Base-by-base conservation (phyloP, 1,140 invertebrate genomes). In the Magallana ariakensis region DNA sequence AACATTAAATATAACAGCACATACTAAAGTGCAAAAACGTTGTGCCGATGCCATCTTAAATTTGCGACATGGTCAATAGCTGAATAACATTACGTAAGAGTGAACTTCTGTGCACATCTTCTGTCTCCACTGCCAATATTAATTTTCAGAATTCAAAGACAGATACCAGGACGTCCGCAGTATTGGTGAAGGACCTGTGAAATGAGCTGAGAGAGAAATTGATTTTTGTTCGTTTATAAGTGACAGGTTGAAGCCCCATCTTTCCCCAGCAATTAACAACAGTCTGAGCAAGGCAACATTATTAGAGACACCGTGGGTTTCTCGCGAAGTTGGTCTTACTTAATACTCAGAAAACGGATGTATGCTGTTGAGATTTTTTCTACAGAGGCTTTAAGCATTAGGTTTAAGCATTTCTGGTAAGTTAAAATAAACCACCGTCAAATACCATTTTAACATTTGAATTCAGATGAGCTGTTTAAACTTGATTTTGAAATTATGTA, bases 191-290 rank as follows among this genome's bases (percentile, higher is more conserved):
- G 33, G 26, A 75, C 11, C 66, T 9, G 22, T 75, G 22, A 75
- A 75, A 26, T 22, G 66, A 75, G 62, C 33, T 22, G 66, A 75
- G 62, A 26, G 62, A 70, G 66, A 13, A 75, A 75, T 75, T 75
- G 66, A 75, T 75, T 75, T 75, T 75, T 75, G 22, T 75, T 26
- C 66, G 66, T 75, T 75, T 75, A 75, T 75, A 75, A 75, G 66
- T 26, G 66, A 75, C 19, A 26, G 66, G 22, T 75, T 75, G 66
- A 75, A 75, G 66, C 66, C 66, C 16, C 66, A 26, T 70, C 62
- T 70, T 75, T 75, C 66, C 66, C 33, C 22, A 75, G 66, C 66
- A 75, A 75, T 75, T 75, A 75, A 75, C 15, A 60, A 60, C 22
- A 75, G 66, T 26, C 66, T 75, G 66, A 75, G 66, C 66, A 75